phyloP scores from a whole-genome alignment of 1,140 invertebrate genomes.

The Platorchestia sp. region DNA sequence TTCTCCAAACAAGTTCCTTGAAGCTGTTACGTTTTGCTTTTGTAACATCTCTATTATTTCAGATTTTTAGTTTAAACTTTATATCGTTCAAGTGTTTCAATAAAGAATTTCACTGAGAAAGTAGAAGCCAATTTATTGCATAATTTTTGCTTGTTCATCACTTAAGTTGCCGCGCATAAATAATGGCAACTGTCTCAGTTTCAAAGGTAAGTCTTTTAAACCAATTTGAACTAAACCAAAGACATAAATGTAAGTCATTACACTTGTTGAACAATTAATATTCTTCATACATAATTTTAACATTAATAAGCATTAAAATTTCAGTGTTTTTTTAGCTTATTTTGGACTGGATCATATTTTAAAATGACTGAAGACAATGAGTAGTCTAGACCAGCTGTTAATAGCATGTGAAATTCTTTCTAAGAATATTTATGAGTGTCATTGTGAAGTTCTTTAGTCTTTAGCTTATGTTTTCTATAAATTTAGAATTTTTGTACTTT shows the following conservation, averaged over 20 bases:
- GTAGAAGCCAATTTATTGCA: background rate
- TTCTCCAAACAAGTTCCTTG: background rate
- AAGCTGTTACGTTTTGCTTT: background rate
- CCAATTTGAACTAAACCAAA: background rate
- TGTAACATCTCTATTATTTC: too few species aligned
- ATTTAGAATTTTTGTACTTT: too few species aligned
- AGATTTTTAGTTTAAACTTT: background rate
- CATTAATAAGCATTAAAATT: too few species aligned
- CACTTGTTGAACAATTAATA: too few species aligned
- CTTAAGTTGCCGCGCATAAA: background rate
- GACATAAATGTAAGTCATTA: too few species aligned
- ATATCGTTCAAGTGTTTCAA: background rate
- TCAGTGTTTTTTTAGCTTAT: too few species aligned
- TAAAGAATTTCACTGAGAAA: background rate
- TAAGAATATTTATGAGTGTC: background rate
- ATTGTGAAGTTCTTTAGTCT: background rate
- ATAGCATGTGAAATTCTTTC: background rate
- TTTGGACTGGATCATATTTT: too few species aligned
- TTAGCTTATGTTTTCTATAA: background rate
- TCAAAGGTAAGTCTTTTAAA: background rate
- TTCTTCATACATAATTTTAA: too few species aligned
- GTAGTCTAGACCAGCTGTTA: background rate
- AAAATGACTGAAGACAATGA: too few species aligned
- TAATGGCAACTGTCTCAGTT: slow-evolving; percentile 37
- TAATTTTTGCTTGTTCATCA: background rate